phyloP scores from a whole-genome alignment of 2,113 vertebrate genomes.

The Platysteira castanea region DNA sequence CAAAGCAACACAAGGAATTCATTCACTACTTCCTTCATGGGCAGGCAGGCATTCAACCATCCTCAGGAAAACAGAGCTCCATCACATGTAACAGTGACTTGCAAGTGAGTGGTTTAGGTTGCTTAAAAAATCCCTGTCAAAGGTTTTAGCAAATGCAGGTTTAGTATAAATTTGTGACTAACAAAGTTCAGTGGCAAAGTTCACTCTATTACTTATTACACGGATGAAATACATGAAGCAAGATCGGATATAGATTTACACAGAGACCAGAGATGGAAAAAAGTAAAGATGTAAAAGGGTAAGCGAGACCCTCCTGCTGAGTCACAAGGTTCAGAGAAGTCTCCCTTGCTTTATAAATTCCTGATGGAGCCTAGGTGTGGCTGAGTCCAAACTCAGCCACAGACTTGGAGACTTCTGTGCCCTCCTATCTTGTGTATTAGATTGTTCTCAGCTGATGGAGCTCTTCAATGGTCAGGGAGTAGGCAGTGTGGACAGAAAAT shows the following conservation, averaged over 20 bases:
- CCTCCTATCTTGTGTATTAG: not conserved
- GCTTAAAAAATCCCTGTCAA: not conserved
- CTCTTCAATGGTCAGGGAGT: not conserved
- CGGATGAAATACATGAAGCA: not conserved
- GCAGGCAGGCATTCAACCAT: not conserved
- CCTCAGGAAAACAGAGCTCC: not conserved
- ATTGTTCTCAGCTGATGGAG: not conserved
- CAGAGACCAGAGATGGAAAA: not conserved
- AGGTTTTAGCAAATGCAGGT: not conserved
- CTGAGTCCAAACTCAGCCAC: not conserved
- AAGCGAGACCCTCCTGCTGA: not conserved
- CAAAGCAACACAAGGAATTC: not conserved
- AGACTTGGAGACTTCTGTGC: not conserved
- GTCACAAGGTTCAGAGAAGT: not conserved
- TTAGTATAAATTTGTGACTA: not conserved
- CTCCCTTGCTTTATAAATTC: not conserved
- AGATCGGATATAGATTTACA: not conserved
- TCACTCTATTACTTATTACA: not conserved
- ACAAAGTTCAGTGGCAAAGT: not conserved
- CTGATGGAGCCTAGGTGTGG: not conserved
- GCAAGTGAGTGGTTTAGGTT: not conserved
- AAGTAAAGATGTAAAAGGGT: not conserved
- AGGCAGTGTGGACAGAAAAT: not conserved
- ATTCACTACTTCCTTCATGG: not conserved
- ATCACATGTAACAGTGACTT: not conserved